A percentile compares a stretch with the other conserved stretches of the same genome.
phyloP scores from a whole-genome alignment of 2,113 vertebrate genomes.

The Orthochromis indermauri region DNA sequence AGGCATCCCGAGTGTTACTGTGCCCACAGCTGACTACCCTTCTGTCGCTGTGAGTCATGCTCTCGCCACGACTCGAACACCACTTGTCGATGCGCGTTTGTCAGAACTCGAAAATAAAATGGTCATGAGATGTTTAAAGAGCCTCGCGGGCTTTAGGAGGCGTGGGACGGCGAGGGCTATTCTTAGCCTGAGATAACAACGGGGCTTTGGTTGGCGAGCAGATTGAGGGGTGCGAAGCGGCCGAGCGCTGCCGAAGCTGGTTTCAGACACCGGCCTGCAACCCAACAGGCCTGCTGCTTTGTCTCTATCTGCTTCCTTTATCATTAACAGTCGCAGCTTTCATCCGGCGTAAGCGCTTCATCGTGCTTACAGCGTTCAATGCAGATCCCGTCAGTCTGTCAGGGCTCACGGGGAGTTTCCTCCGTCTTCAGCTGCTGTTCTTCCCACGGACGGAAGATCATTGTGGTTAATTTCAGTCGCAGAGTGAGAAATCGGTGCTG shows the following conservation, averaged over 20 bases:
- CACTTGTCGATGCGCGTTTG: neutral
- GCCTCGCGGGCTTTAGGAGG: neutral
- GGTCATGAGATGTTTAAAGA: neutral
- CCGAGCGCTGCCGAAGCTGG: neutral
- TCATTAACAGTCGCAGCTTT: neutral
- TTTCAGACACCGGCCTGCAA: neutral
- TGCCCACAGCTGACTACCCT: neutral
- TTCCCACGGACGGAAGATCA: neutral
- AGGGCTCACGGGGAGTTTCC: neutral
- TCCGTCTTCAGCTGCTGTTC: neutral
- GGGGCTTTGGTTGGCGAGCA: neutral
- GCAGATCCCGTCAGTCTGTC: neutral
- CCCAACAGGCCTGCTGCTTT: neutral
- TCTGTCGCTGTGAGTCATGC: constrained; percentile 27
- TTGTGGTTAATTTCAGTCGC: neutral
- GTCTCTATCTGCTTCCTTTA: neutral
- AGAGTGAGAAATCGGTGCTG: neutral
- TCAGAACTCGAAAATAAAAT: constrained; percentile 6
- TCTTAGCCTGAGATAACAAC: neutral
- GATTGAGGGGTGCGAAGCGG: neutral
- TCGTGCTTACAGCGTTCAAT: neutral
- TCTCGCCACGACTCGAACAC: neutral
- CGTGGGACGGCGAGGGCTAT: neutral
- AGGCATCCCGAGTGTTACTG: neutral
- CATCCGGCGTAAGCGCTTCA: neutral